phyloP scores from a whole-genome alignment of 2,113 vertebrate genomes.

The Myocastor coypus region DNA sequence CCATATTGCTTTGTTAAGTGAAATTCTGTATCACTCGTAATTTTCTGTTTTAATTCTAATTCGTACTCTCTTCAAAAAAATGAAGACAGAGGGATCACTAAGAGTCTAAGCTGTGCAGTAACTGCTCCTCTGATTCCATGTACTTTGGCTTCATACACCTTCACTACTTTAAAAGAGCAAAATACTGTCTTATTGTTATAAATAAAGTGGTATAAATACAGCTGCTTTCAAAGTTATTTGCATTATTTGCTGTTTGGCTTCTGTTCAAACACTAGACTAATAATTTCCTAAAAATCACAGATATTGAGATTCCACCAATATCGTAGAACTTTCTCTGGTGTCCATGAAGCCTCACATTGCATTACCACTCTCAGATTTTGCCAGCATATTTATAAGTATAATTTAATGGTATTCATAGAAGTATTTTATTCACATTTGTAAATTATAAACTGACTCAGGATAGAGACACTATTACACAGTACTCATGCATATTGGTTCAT shows the following conservation, averaged over 20 bases:
- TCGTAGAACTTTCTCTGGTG: background rate
- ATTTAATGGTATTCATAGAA: background rate
- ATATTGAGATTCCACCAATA: background rate
- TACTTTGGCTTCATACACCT: background rate
- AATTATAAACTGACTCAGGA: background rate
- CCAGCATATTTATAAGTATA: background rate
- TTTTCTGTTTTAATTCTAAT: too few species aligned
- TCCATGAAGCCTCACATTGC: background rate
- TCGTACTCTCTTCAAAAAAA: too few species aligned
- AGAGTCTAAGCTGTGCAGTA: too few species aligned
- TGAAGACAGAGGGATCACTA: too few species aligned
- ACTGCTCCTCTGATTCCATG: background rate
- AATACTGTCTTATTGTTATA: background rate
- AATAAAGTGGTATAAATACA: background rate
- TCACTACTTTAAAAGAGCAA: background rate
- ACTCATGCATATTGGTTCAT: background rate
- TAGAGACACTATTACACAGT: background rate
- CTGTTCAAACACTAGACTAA: background rate
- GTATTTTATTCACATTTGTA: background rate
- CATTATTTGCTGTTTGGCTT: background rate
- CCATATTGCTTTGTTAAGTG: too few species aligned
- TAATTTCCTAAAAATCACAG: background rate
- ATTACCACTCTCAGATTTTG: background rate
- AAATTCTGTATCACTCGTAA: too few species aligned
- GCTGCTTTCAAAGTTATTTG: background rate